phyloP scores from a whole-genome alignment of 64 coral and sea anemone genomes.

The Pocillopora verrucosa region DNA sequence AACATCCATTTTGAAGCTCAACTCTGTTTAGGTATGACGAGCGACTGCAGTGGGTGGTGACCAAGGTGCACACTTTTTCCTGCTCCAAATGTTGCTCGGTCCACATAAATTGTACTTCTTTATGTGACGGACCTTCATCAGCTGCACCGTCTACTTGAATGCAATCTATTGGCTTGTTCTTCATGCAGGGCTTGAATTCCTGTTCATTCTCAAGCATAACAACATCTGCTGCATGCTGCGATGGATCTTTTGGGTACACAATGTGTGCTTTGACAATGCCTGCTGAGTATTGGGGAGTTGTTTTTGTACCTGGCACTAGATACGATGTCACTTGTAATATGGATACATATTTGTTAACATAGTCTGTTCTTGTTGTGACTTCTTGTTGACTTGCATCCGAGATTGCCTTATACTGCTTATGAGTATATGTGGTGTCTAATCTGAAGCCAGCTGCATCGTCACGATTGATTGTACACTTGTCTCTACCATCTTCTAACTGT shows the following conservation, averaged over 20 bases:
- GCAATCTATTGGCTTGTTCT: constrained; percentile 33
- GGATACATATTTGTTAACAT: constrained; percentile 56
- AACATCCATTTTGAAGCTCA: constrained; percentile 51
- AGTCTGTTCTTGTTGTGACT: constrained; percentile 69
- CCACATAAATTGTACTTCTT: constrained; percentile 53
- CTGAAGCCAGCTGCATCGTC: constrained; percentile 69
- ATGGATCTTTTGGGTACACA: constrained; percentile 27
- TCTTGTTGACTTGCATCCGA: constrained; percentile 14
- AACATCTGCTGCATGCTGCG: constrained; percentile 56
- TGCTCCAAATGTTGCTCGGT: neutral
- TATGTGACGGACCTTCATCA: constrained; percentile 48
- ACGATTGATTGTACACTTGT: constrained; percentile 45
- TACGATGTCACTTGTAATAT: constrained; percentile 58
- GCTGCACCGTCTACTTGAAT: constrained; percentile 55
- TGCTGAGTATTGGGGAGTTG: constrained; percentile 35
- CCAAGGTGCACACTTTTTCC: constrained; percentile 27
- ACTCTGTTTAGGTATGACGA: constrained; percentile 42
- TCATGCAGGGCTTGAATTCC: constrained; percentile 26
- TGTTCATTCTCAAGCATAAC: constrained; percentile 38
- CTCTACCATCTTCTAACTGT: constrained; percentile 51
- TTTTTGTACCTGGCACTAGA: constrained; percentile 44
- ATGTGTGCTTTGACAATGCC: constrained; percentile 56
- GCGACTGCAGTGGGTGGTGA: constrained; percentile 44
- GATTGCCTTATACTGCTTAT: constrained; percentile 42
- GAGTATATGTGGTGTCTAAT: constrained; percentile 57